phyloP scores from a whole-genome alignment of 2,888 invertebrate species.

The Sisyra nigra region DNA sequence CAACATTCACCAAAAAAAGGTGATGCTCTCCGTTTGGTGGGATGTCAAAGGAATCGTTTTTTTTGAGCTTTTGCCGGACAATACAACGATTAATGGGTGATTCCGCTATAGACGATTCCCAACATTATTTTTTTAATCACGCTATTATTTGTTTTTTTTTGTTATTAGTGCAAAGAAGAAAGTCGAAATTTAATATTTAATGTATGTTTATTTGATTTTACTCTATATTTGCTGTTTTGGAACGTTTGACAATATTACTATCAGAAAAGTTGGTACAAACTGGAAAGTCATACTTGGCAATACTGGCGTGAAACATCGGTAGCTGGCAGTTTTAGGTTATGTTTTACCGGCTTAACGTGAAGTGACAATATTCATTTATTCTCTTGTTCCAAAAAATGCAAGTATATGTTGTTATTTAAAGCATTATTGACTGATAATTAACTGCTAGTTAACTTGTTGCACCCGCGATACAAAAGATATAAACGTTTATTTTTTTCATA shows the following conservation, averaged over 20 bases:
- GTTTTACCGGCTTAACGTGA: constrained; percentile 1
- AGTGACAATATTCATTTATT: constrained; percentile 8
- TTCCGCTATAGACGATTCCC: constrained; percentile 6
- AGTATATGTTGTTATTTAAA: constrained; percentile 1
- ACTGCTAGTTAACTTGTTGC: background rate
- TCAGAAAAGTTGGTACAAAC: constrained; percentile 4
- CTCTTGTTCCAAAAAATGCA: background rate
- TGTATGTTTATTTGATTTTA: constrained; percentile 7
- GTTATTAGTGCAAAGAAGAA: constrained; percentile 7
- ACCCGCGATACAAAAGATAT: constrained; percentile 3
- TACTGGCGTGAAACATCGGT: constrained; percentile 7
- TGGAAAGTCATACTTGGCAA: constrained; percentile 6
- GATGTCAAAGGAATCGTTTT: background rate
- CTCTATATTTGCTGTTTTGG: constrained; percentile 3
- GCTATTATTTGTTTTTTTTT: constrained; percentile 3
- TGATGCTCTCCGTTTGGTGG: constrained; percentile 4
- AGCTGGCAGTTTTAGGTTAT: constrained; percentile 8
- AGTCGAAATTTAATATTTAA: constrained; percentile 6
- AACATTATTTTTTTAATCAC: constrained; percentile 1
- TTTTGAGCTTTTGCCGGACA: no score
- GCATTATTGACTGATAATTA: background rate
- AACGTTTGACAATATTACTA: constrained; percentile 6
- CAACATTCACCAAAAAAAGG: constrained; percentile 14
- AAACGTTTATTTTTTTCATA: constrained; percentile 1
- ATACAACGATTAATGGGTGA: background rate